Percentiles rank a stretch among this genome's conserved stretches.
These are phyloP conservation scores for Enteromius paludinosus DNA, from an alignment of 2,797 vertebrate genomes.

Conservation along the genomic window DNA sequence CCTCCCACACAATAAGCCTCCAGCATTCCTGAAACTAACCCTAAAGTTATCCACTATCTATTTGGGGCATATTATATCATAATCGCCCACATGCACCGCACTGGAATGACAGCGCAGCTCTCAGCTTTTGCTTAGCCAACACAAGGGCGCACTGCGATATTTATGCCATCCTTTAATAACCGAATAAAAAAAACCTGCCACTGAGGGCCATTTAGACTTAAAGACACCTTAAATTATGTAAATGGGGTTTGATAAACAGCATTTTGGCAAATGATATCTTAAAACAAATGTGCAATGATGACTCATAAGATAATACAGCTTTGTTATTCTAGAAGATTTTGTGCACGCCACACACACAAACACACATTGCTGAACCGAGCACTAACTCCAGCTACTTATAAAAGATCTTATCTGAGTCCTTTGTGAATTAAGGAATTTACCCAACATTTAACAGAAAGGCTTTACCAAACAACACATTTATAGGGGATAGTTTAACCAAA, in stretches of 20 bases:
- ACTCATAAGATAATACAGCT: neutral
- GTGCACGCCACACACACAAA: neutral
- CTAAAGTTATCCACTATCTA: constrained; percentile 26
- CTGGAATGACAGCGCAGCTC: constrained; percentile 32
- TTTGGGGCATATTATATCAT: constrained; percentile 22
- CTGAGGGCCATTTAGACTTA: neutral
- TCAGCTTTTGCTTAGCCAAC: constrained; percentile 32
- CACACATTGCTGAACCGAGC: neutral
- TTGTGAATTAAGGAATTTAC: neutral
- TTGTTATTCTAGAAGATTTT: neutral
- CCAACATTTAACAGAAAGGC: neutral
- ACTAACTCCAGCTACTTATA: neutral
- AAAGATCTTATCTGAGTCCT: neutral
- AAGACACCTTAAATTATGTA: neutral
- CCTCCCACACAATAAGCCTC: constrained; percentile 21
- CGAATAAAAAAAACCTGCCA: neutral
- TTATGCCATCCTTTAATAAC: neutral
- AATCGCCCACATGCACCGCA: constrained; percentile 7
- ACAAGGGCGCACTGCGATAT: neutral
- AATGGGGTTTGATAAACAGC: neutral
- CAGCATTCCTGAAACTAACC: constrained; percentile 9
- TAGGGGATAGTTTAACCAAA: neutral
- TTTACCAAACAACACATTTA: neutral
- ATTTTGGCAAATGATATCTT: neutral
- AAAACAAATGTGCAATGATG: neutral